Evolutionary conservation across 2,888 invertebrate genomes (phyloP).

Genomic region (Synanthedon myopaeformis): DNA sequence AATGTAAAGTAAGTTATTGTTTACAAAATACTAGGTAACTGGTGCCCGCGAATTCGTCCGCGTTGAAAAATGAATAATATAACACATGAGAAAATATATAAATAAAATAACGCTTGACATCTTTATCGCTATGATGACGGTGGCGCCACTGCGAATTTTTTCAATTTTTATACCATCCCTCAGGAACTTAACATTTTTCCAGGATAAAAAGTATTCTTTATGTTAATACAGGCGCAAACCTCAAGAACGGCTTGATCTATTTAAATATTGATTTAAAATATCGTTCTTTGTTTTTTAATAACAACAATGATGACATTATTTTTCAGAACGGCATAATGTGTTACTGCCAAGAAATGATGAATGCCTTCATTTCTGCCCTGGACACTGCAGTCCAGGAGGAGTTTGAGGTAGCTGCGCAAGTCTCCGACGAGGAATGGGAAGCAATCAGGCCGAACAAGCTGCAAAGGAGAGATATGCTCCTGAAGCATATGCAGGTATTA

Average conservation of each 20-base stretch:
- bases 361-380: constrained; percentile 75
- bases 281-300: background rate
- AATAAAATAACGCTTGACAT: too few species aligned
- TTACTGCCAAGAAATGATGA: constrained; percentile 75
- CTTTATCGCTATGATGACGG: too few species aligned
- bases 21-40: background rate
- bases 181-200: too few species aligned
- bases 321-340: constrained; percentile 76
- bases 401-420: constrained; percentile 77
- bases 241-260: background rate
- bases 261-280: background rate
- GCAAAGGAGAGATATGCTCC: constrained; percentile 74
- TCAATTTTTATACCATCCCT: too few species aligned
- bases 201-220: too few species aligned
- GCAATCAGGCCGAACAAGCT: constrained; percentile 77
- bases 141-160: too few species aligned
- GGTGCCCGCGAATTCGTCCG: too few species aligned
- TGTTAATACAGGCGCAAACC: too few species aligned
- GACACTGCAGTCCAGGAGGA: constrained; percentile 78
- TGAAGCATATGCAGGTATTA: constrained; percentile 75
- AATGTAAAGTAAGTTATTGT: constrained; percentile 63
- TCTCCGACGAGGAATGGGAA: constrained; percentile 90
- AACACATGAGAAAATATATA: too few species aligned
- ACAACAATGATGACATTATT: background rate
- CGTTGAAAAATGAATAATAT: too few species aligned